phyloP scores from a whole-genome alignment of 1,140 invertebrate species.

The Wasmannia auropunctata region DNA sequence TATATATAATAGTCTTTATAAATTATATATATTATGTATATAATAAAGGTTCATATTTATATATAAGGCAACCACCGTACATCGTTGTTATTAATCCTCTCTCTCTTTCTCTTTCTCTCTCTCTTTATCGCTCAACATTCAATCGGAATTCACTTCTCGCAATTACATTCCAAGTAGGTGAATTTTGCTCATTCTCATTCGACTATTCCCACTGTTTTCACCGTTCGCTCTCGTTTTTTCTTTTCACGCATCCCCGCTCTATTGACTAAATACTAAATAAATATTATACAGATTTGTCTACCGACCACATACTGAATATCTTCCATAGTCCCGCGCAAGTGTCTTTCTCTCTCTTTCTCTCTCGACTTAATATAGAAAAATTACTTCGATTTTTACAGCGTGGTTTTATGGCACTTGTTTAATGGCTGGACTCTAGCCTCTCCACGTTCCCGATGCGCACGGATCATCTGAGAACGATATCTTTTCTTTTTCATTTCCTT shows the following conservation, averaged over 20 bases:
- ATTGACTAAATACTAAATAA: constrained; percentile 62
- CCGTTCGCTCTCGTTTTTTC: neutral
- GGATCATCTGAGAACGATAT: constrained; percentile 21
- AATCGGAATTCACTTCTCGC: neutral
- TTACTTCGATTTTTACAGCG: constrained; percentile 48
- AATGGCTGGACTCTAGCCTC: constrained; percentile 62
- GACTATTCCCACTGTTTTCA: neutral
- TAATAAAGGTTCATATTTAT: constrained; percentile 62
- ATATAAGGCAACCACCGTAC: constrained; percentile 69
- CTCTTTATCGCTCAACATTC: neutral
- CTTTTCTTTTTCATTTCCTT: neutral
- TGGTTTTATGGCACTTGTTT: constrained; percentile 67
- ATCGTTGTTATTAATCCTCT: constrained; percentile 42
- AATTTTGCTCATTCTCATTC: constrained; percentile 7
- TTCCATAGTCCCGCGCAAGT: constrained; percentile 44
- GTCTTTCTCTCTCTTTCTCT: constrained; percentile 36
- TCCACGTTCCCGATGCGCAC: constrained; percentile 31
- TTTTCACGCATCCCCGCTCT: neutral
- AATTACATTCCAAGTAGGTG: constrained; percentile 22
- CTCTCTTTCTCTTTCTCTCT: neutral
- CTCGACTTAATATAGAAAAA: constrained; percentile 55
- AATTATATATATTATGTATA: constrained; percentile 63
- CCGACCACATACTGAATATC: constrained; percentile 20
- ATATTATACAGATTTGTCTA: constrained; percentile 63
- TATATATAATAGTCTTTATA: constrained; percentile 55